Percentiles rank a stretch among this genome's conserved stretches.
Conservation (phyloP, 2,797 vertebrate species). For the Pseudochirops corinnae region DNA sequence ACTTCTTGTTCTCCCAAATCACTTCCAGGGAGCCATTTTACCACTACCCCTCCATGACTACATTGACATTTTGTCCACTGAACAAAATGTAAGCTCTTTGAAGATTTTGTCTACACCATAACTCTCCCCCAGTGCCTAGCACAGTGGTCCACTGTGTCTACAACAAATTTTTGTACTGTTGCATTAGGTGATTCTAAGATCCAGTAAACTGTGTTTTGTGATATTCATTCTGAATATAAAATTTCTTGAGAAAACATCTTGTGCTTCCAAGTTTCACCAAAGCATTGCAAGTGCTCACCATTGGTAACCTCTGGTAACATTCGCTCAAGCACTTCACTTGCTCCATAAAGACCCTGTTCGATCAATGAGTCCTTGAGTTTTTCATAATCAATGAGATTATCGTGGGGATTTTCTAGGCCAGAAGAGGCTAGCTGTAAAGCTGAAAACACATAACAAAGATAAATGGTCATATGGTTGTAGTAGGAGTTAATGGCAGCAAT, state of each 20-base stretch:
- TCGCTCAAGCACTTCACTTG: conserved; percentile 29
- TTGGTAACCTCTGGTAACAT: conserved; percentile 32
- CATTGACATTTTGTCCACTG: background rate
- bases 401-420: conserved; percentile 18
- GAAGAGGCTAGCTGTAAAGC: conserved; percentile 46
- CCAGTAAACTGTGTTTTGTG: background rate
- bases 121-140: background rate
- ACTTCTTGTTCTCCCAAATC: background rate
- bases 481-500: background rate
- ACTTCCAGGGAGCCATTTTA: background rate
- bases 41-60: background rate
- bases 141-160: background rate
- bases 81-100: background rate
- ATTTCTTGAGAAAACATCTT: background rate
- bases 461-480: background rate
- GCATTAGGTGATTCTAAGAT: background rate
- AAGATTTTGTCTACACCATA: background rate
- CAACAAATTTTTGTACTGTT: background rate
- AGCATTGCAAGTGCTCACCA: conserved; percentile 32
- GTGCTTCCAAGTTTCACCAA: background rate
- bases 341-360: background rate
- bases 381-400: conserved; percentile 50
- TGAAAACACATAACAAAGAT: conserved; percentile 10
- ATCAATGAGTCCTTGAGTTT: conserved; percentile 35
- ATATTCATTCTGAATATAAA: background rate